Conservation (phyloP, 2,888 invertebrate genomes). For the Hyposoter dolosus region DNA sequence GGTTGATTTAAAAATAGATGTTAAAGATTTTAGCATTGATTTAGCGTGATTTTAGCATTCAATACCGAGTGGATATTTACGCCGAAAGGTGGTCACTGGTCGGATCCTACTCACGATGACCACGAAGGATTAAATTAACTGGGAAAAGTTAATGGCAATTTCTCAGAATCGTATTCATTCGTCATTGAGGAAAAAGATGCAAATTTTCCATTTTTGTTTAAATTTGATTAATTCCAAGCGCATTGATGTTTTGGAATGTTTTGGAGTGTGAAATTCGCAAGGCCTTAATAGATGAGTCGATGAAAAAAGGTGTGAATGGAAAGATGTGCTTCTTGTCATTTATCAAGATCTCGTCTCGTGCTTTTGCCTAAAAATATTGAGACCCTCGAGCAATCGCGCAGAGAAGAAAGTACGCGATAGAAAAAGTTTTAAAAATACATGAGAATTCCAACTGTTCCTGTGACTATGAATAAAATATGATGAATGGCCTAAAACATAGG, state of each 20-base stretch:
- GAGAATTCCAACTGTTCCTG: slow-evolving; percentile 80
- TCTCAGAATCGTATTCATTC: not conserved
- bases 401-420: slow-evolving; percentile 33
- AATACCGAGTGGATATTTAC: too few relatives aligned
- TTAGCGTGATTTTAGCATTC: too few relatives aligned
- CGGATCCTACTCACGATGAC: too few relatives aligned
- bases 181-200: not conserved
- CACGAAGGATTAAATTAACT: not conserved
- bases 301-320: slow-evolving; percentile 79
- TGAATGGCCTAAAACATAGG: slow-evolving; percentile 78
- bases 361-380: slow-evolving; percentile 35
- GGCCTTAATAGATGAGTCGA: slow-evolving; percentile 33
- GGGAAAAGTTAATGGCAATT: not conserved
- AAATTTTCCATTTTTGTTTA: not conserved
- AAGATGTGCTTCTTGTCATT: slow-evolving; percentile 77
- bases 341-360: slow-evolving; percentile 55
- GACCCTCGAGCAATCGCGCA: slow-evolving; percentile 45
- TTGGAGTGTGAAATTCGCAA: not conserved
- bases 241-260: too few relatives aligned
- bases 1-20: too few relatives aligned
- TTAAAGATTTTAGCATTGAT: too few relatives aligned
- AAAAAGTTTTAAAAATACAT: slow-evolving; percentile 75
- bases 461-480: slow-evolving; percentile 79
- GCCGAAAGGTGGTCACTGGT: too few relatives aligned
- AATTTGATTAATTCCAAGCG: not conserved